Conservation (phyloP, 2,888 invertebrate genomes). For the Cryptus viduatorius region DNA sequence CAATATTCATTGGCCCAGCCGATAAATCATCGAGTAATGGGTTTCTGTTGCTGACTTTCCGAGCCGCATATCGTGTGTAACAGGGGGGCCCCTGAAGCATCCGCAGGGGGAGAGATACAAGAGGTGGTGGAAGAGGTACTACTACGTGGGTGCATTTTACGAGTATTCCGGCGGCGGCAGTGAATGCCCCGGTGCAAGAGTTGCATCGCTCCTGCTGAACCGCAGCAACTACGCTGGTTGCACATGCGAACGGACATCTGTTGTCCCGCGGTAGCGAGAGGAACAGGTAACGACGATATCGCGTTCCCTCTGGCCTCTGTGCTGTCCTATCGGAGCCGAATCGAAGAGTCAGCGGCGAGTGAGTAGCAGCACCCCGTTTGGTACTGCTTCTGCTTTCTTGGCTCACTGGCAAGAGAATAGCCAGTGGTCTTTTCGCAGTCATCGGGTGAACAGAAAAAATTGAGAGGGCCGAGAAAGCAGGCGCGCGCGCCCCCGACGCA, state of each 20-base stretch:
- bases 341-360: constrained; percentile 56
- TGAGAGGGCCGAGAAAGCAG: constrained; percentile 18
- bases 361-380: constrained; percentile 26
- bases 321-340: constrained; percentile 64
- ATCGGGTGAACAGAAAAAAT: constrained; percentile 34
- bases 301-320: constrained; percentile 60
- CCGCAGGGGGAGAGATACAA: constrained; percentile 54
- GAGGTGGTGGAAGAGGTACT: constrained; percentile 61
- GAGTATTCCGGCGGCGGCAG: constrained; percentile 67
- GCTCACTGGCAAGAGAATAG: constrained; percentile 31
- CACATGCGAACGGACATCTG: constrained; percentile 72
- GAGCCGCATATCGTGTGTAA: constrained; percentile 46
- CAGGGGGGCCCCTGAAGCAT: constrained; percentile 29
- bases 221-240: constrained; percentile 29
- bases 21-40: constrained; percentile 77
- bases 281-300: constrained; percentile 64
- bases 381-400: constrained; percentile 10
- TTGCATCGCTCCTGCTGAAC: constrained; percentile 40
- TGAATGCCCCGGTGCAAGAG: constrained; percentile 45
- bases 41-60: constrained; percentile 66
- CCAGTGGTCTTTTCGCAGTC: constrained; percentile 30
- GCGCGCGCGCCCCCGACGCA: constrained; percentile 62
- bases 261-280: constrained; percentile 68
- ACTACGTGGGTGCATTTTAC: constrained; percentile 77
- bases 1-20: constrained; percentile 75